Conservation (phyloP, 2,113 vertebrate species). For the Bubo bubo region DNA sequence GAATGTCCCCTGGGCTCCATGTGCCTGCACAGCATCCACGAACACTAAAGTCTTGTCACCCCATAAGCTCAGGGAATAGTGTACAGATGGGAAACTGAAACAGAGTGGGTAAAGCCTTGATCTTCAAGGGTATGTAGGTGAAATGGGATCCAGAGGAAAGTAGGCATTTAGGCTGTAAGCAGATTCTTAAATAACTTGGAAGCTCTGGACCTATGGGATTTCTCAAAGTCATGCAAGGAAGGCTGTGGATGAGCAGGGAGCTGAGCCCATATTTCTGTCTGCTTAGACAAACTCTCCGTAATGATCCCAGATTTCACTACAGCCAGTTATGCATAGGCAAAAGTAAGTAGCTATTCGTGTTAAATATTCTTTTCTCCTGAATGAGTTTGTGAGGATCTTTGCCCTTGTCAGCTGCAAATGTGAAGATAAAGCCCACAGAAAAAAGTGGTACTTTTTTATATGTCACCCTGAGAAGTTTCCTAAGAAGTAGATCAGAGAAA, state of each 20-base stretch:
- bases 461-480: neutral
- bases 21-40: neutral
- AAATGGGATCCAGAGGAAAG: neutral
- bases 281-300: neutral
- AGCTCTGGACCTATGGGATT: neutral
- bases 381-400: conserved; percentile 1
- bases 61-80: neutral
- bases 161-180: neutral
- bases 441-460: neutral
- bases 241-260: neutral
- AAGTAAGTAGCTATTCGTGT: neutral
- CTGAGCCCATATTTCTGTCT: neutral
- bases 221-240: neutral
- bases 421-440: neutral
- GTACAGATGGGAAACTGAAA: neutral
- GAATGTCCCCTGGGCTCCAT: neutral
- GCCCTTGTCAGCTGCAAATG: neutral
- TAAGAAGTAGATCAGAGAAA: neutral
- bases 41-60: neutral
- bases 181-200: neutral
- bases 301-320: neutral
- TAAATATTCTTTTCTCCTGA: neutral
- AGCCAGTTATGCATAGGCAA: neutral
- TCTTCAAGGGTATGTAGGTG: neutral
- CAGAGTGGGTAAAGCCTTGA: neutral